These are phyloP conservation scores for Halictus quadricinctus DNA, from an alignment of 2,888 invertebrate genomes.

Conservation along the genomic window DNA sequence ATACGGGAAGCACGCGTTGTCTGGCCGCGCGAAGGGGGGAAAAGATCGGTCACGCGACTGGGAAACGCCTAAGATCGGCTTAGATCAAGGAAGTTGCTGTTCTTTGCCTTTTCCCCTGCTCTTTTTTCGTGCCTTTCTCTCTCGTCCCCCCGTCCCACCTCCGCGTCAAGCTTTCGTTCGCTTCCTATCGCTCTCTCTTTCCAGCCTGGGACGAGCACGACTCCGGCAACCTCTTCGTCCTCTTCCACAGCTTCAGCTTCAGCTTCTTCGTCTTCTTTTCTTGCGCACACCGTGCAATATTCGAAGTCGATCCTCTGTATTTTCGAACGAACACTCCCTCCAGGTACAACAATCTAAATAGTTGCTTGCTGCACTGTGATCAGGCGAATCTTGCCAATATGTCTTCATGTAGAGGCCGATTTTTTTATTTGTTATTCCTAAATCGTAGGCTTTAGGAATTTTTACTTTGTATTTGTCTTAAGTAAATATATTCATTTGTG, in stretches of 20 bases:
- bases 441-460: not conserved
- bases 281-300: not conserved
- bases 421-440: not conserved
- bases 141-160: not conserved
- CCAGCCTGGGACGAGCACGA: not conserved
- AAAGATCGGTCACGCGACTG: slow-evolving; percentile 63
- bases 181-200: slow-evolving; percentile 35
- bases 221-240: slow-evolving; percentile 48
- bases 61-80: slow-evolving; percentile 62
- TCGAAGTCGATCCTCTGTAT: not conserved
- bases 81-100: slow-evolving; percentile 65
- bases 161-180: slow-evolving; percentile 21
- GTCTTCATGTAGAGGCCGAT: no score
- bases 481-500: no score
- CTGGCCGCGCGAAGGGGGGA: slow-evolving; percentile 23
- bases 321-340: not conserved
- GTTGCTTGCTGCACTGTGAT: not conserved
- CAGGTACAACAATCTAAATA: not conserved
- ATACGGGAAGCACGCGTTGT: slow-evolving; percentile 52
- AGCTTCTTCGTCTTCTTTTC: not conserved
- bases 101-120: slow-evolving; percentile 53
- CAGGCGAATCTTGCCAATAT: not conserved
- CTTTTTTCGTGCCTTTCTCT: slow-evolving; percentile 48
- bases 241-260: not conserved
- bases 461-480: no score